Conservation (phyloP, 2,888 invertebrate species). For the Hoplodrina ambigua region DNA sequence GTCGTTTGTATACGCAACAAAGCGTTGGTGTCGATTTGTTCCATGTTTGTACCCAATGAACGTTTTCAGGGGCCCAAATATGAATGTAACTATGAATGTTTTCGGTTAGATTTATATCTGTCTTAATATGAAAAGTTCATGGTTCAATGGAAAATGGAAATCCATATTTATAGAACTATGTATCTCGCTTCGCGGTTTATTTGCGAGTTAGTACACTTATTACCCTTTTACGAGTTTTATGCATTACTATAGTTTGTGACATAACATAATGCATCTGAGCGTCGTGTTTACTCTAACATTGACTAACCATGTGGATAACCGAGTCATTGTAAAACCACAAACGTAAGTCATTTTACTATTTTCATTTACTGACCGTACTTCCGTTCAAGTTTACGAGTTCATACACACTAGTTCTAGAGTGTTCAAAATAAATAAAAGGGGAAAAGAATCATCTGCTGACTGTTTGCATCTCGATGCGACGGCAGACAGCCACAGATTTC, state of each 20-base stretch:
- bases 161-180: constrained; percentile 8
- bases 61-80: constrained; percentile 26
- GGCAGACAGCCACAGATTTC: constrained; percentile 59
- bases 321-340: constrained; percentile 59
- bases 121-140: too few species aligned
- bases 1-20: constrained; percentile 50
- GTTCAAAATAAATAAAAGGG: constrained; percentile 71
- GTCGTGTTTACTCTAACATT: constrained; percentile 48
- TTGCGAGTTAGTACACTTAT: constrained; percentile 23
- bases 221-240: constrained; percentile 26
- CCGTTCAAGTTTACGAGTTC: constrained; percentile 70
- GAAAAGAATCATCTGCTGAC: constrained; percentile 61
- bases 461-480: constrained; percentile 28
- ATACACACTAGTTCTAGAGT: constrained; percentile 70
- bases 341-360: constrained; percentile 66
- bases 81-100: too few species aligned
- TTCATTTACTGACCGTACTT: constrained; percentile 65
- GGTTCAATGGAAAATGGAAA: constrained; percentile 8
- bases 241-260: constrained; percentile 36
- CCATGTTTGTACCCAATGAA: constrained; percentile 50
- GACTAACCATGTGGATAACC: constrained; percentile 45
- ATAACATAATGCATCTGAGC: constrained; percentile 34
- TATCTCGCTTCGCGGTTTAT: constrained; percentile 13
- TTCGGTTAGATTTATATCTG: too few species aligned
- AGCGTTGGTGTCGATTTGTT: constrained; percentile 48